Percentiles rank a stretch among this genome's conserved stretches.
Evolutionary conservation across 2,888 invertebrate genomes (phyloP).

Genomic region (Lycophotia porphyrea): DNA sequence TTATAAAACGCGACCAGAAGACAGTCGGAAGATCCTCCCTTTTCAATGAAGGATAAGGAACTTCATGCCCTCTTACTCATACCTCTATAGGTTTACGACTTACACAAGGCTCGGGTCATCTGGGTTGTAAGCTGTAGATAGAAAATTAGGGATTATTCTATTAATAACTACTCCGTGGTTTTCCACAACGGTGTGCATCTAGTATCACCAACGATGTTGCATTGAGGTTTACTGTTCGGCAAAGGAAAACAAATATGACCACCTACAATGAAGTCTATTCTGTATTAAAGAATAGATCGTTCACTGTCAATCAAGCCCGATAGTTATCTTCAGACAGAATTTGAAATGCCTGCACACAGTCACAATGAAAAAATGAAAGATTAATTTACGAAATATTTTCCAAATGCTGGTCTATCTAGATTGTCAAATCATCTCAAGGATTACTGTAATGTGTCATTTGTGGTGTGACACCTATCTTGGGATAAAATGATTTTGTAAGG

Average conservation of each 20-base stretch:
- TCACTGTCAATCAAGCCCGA: constrained; percentile 59
- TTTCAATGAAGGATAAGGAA: neutral
- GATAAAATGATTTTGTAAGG: neutral
- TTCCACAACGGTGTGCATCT: constrained; percentile 17
- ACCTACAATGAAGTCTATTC: constrained; percentile 43
- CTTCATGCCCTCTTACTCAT: neutral
- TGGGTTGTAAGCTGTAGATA: neutral
- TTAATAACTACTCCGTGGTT: constrained; percentile 8
- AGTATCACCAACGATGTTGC: constrained; percentile 8
- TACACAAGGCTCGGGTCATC: too few relatives aligned
- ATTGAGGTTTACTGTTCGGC: constrained; percentile 14
- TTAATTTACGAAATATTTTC: constrained; percentile 50
- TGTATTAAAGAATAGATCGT: constrained; percentile 53
- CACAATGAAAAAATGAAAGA: constrained; percentile 63
- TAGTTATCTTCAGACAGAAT: constrained; percentile 56
- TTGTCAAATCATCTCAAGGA: constrained; percentile 46
- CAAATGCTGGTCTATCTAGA: constrained; percentile 41
- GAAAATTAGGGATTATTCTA: neutral
- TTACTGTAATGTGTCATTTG: constrained; percentile 19
- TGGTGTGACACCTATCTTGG: constrained; percentile 23
- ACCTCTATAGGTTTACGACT: neutral
- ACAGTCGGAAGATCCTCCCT: neutral
- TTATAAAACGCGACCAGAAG: neutral
- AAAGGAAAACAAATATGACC: constrained; percentile 36
- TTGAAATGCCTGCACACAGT: constrained; percentile 40